Conservation (phyloP, 2,888 invertebrate species). For the Gasteruption jaculator region DNA sequence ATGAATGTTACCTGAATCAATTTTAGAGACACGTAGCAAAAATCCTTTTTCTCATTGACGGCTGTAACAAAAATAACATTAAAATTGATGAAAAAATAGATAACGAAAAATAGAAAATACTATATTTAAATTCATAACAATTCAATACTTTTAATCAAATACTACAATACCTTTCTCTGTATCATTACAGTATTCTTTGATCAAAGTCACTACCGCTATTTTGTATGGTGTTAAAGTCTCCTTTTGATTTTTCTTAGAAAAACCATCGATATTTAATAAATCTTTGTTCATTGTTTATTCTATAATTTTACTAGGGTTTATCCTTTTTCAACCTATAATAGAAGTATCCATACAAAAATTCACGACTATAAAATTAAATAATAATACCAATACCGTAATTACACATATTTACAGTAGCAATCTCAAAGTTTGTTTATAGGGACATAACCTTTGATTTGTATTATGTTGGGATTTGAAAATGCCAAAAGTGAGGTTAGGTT, state of each 20-base stretch:
- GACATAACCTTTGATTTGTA: too few species aligned
- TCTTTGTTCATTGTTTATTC: slow-evolving; percentile 43
- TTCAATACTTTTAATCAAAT: slow-evolving; percentile 10
- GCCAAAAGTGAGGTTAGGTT: too few species aligned
- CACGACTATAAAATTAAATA: too few species aligned
- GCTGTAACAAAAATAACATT: slow-evolving; percentile 49
- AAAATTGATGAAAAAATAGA: slow-evolving; percentile 9
- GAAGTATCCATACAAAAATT: too few species aligned
- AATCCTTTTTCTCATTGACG: slow-evolving; percentile 62
- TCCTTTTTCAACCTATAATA: neutral
- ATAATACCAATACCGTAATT: too few species aligned
- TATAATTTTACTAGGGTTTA: slow-evolving; percentile 1
- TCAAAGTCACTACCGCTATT: slow-evolving; percentile 71
- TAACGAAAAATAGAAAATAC: slow-evolving; percentile 6
- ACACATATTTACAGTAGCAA: too few species aligned
- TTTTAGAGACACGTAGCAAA: slow-evolving; percentile 76
- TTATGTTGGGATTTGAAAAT: too few species aligned
- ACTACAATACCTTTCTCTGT: slow-evolving; percentile 52
- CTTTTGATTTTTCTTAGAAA: slow-evolving; percentile 47
- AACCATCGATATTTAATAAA: slow-evolving; percentile 44
- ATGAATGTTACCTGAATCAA: slow-evolving; percentile 63
- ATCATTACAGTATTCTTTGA: slow-evolving; percentile 69
- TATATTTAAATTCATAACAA: slow-evolving; percentile 1
- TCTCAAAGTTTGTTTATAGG: too few species aligned
- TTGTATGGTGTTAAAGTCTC: slow-evolving; percentile 76